phyloP scores from a whole-genome alignment of 2,888 invertebrate species.

The Megalurothrips usitatus region DNA sequence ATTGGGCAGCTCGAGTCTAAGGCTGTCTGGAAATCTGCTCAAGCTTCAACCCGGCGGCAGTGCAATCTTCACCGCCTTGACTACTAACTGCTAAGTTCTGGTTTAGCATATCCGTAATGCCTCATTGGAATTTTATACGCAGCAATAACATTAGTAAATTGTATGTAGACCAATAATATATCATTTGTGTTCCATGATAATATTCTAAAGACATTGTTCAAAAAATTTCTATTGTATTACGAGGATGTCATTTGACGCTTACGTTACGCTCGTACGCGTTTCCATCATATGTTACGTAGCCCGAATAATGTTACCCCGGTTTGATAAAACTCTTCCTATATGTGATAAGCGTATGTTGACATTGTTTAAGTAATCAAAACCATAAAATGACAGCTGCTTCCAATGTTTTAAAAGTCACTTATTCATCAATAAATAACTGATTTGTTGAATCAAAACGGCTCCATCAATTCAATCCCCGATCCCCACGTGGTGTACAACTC shows the following conservation, averaged over 20 bases:
- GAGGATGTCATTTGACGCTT: too few relatives aligned
- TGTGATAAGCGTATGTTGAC: too few relatives aligned
- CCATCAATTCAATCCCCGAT: neutral
- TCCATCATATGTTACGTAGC: neutral
- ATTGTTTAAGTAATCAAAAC: too few relatives aligned
- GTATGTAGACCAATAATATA: neutral
- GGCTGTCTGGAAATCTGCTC: too few relatives aligned
- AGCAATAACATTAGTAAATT: too few relatives aligned
- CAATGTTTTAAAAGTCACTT: too few relatives aligned
- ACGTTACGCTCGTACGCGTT: neutral
- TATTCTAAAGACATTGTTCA: neutral
- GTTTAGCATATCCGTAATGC: too few relatives aligned
- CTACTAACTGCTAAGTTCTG: too few relatives aligned
- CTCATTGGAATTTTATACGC: too few relatives aligned
- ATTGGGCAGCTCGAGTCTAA: too few relatives aligned
- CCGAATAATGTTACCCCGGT: neutral
- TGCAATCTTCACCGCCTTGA: neutral
- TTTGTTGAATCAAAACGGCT: neutral
- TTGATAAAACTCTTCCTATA: too few relatives aligned
- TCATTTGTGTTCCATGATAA: neutral
- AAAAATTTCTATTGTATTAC: neutral
- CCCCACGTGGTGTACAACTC: neutral
- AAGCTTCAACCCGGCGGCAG: neutral
- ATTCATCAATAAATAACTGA: neutral
- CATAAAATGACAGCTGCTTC: too few relatives aligned